Percentiles rank a stretch among this genome's conserved stretches.
Conservation (phyloP, 1,140 invertebrate species). For the Zaprionus taronus region DNA sequence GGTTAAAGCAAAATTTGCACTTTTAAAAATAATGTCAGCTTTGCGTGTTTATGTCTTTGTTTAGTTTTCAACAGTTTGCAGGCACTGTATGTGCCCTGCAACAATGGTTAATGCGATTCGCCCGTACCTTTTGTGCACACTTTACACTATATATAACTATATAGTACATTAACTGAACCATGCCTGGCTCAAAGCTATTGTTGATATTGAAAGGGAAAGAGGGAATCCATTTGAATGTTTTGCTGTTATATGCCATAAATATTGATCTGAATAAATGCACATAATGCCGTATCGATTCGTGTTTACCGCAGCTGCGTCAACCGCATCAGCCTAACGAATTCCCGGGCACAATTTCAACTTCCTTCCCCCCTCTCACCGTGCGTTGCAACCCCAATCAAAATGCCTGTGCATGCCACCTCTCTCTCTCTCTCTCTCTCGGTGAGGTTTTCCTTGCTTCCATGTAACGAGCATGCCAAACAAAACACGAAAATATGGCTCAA, state of each 20-base stretch:
- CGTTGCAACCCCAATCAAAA: conserved; percentile 46
- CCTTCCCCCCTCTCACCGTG: background rate
- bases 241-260: background rate
- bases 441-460: conserved; percentile 28
- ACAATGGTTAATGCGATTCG: background rate
- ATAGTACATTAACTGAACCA: background rate
- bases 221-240: background rate
- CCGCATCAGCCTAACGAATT: conserved; percentile 27
- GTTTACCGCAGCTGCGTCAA: conserved; percentile 16
- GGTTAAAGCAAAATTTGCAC: conserved; percentile 84
- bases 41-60: conserved; percentile 84
- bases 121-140: background rate
- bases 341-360: conserved; percentile 27
- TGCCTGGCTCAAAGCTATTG: background rate
- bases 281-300: conserved; percentile 1
- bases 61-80: conserved; percentile 61
- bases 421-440: background rate
- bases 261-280: conserved; percentile 4
- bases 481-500: conserved; percentile 78
- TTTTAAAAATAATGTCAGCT: conserved; percentile 84
- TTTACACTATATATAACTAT: background rate
- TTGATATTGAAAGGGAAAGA: background rate
- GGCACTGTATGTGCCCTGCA: conserved; percentile 27
- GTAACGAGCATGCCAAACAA: conserved; percentile 64
- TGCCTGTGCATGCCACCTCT: conserved; percentile 52